Conservation (phyloP, 2,113 vertebrate species). For the Gopherus evgoodei region DNA sequence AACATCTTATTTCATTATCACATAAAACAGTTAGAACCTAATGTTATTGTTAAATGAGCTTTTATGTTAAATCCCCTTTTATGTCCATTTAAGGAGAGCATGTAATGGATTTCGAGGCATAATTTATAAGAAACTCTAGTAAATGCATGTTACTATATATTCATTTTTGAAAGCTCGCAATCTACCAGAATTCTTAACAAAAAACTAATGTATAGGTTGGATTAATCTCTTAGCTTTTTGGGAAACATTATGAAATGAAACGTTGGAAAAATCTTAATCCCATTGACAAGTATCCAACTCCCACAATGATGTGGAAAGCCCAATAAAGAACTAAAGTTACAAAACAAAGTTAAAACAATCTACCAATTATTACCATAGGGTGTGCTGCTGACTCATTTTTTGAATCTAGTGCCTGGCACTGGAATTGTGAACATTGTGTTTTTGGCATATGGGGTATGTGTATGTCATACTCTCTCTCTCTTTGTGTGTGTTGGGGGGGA, state of each 20-base stretch:
- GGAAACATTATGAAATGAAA: conserved; percentile 9
- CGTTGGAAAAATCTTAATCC: not conserved
- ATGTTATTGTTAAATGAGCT: conserved; percentile 52
- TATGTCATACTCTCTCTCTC: not conserved
- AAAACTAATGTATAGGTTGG: not conserved
- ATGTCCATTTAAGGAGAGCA: conserved; percentile 21
- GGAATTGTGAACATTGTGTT: not conserved
- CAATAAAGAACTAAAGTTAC: not conserved
- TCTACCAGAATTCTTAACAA: not conserved
- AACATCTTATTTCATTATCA: conserved; percentile 36
- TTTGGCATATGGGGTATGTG: not conserved
- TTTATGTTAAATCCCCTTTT: conserved; percentile 53
- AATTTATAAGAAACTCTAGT: conserved; percentile 43
- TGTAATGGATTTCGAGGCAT: conserved; percentile 33
- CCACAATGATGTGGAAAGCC: not conserved
- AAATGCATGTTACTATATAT: not conserved
- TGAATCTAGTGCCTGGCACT: not conserved
- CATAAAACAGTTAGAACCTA: conserved; percentile 50
- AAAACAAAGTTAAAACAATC: not conserved
- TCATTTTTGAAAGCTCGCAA: conserved; percentile 3
- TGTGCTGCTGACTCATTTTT: not conserved
- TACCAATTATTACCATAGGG: not conserved
- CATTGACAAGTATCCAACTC: not conserved
- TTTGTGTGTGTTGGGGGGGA: not conserved
- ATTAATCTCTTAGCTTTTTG: not conserved